Conservation (phyloP, 2,888 invertebrate species). For the Netelia inedita region DNA sequence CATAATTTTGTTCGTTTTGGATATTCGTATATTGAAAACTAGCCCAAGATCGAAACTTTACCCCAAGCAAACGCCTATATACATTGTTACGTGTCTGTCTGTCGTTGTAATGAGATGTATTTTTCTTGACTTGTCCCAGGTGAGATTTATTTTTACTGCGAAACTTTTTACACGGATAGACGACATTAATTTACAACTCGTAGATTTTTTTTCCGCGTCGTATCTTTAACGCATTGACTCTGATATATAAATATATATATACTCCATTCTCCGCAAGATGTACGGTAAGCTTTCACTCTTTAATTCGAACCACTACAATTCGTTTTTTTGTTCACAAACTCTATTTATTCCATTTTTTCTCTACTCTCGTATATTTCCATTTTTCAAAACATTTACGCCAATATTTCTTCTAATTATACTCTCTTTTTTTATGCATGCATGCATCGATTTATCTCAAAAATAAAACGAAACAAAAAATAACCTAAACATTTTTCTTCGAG, state of each 20-base stretch:
- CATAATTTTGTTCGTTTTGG: no score
- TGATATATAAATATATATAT: constrained; percentile 20
- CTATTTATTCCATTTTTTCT: constrained; percentile 34
- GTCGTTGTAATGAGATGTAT: constrained; percentile 73
- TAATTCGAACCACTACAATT: constrained; percentile 16
- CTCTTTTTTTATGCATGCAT: constrained; percentile 16
- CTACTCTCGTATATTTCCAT: constrained; percentile 27
- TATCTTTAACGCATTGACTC: constrained; percentile 37
- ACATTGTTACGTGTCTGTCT: constrained; percentile 80
- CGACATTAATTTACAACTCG: constrained; percentile 64
- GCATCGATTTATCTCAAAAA: background rate
- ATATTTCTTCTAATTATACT: background rate
- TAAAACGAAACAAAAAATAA: background rate
- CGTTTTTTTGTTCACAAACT: constrained; percentile 40
- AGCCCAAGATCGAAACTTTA: constrained; percentile 24
- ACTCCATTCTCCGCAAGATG: constrained; percentile 73
- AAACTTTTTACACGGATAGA: constrained; percentile 3
- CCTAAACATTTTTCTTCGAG: no score
- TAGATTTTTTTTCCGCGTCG: constrained; percentile 67
- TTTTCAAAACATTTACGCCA: constrained; percentile 23
- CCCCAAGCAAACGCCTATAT: constrained; percentile 54
- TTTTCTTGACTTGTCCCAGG: constrained; percentile 79
- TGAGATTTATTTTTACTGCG: constrained; percentile 19
- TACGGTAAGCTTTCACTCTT: constrained; percentile 78
- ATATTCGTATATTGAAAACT: constrained; percentile 9